Base-by-base conservation (phyloP, 1,140 invertebrate species). In the Macrobrachium nipponense region DNA sequence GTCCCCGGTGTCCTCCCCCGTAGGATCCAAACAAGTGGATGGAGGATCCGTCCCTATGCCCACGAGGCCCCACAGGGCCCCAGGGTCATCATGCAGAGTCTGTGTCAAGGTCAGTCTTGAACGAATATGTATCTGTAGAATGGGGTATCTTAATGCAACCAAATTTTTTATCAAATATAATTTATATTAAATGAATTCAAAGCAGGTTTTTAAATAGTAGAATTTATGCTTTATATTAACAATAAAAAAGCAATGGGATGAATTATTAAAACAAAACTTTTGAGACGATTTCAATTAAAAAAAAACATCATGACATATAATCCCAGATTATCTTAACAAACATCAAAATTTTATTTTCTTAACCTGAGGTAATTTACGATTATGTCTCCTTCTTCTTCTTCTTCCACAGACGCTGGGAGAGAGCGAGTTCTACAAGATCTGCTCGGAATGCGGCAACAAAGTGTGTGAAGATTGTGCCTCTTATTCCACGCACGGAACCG, bases 391-490 rank as follows among this genome's bases (percentile, higher is more conserved):
- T 27, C 17, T 14, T 62, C 27, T 62, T 51, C 18, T 7, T 68
- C 73, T 86, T 18, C 76, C 6, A 59, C 83, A 86, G 83, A 86
- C 83, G 6, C 66, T 86, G 27, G 62, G 80, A 15, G 83, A 80
- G 27, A 18, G 77, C 17, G 83, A 86, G 60, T 86, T 86, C 70
- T 86, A 72, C 77, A 86, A 80, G 43, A 68, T 86, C 51, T 86
- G 83, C 51, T 86, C 83, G 14, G 83, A 86, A 58, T 86, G 83
- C 20, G 83, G 83, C 14, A 86, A 86, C 27, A 86, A 86, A 51
- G 83, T 86, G 77, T 86, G 83, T 51, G 83, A 86, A 51, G 83
- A 86, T 58, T 86, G 83, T n/a, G 83, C 83, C 68, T 86, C 83
- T 60, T 86, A 86, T 59, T 86, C 83, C 8, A 86, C 83, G 7